Percentiles rank a stretch among this genome's conserved stretches.
These are phyloP conservation scores for Ophraella communa DNA, from an alignment of 2,888 invertebrate genomes.

Conservation along the genomic window DNA sequence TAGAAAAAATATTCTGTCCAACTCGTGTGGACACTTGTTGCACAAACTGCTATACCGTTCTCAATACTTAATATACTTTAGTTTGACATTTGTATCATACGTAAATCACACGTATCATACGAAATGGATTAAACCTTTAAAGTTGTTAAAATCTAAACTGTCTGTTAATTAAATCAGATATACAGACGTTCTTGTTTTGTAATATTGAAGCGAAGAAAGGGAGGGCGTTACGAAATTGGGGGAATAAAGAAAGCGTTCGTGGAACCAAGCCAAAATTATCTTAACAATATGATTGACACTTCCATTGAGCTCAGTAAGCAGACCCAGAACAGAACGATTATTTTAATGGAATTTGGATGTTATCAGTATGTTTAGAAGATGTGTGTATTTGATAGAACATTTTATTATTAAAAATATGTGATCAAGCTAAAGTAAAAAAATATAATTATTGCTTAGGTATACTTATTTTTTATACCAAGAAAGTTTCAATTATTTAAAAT, in stretches of 20 bases:
- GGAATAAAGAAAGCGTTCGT: constrained; percentile 41
- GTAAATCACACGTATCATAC: too few species aligned
- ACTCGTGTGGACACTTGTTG: too few species aligned
- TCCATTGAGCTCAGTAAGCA: constrained; percentile 50
- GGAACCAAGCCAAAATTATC: constrained; percentile 52
- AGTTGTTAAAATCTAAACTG: too few species aligned
- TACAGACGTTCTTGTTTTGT: background rate
- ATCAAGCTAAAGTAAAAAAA: too few species aligned
- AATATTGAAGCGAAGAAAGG: constrained; percentile 12
- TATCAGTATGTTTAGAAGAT: constrained; percentile 40
- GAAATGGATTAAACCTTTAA: too few species aligned
- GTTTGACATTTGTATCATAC: too few species aligned
- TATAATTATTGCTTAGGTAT: too few species aligned
- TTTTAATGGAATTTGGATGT: constrained; percentile 56
- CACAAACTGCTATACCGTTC: too few species aligned
- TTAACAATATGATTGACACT: constrained; percentile 58
- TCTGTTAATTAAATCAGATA: background rate
- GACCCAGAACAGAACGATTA: constrained; percentile 39
- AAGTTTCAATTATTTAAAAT: too few species aligned
- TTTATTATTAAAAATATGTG: background rate
- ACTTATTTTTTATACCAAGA: too few species aligned
- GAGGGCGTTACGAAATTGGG: constrained; percentile 21
- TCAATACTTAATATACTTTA: too few species aligned
- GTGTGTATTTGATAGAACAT: background rate
- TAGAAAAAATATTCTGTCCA: too few species aligned